phyloP scores from a whole-genome alignment of 2,888 invertebrate species.

The Metallyticus violacea region DNA sequence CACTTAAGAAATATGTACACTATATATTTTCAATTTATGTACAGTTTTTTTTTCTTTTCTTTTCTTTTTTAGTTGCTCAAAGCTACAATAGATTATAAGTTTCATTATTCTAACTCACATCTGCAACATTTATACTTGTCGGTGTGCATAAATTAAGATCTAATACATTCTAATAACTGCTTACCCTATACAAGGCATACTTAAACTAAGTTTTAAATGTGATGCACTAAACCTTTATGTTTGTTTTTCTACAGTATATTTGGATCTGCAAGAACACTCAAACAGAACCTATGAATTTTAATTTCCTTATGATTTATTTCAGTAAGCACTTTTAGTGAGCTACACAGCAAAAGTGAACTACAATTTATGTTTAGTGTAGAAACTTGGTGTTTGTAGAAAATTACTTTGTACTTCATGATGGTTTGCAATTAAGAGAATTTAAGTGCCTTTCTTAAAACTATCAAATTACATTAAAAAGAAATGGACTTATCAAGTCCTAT shows the following conservation, averaged over 20 bases:
- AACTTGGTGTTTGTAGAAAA: neutral
- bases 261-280: neutral
- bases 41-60: too few relatives aligned
- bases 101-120: neutral
- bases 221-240: neutral
- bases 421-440: neutral
- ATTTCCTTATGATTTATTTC: neutral
- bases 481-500: neutral
- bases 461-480: neutral
- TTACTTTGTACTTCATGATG: neutral
- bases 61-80: neutral
- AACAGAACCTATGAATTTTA: neutral
- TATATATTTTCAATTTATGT: neutral
- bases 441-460: neutral
- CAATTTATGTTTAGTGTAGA: too few relatives aligned
- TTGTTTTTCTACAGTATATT: neutral
- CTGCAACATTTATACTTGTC: neutral
- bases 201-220: neutral
- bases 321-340: neutral
- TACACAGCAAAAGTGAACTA: neutral
- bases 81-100: neutral
- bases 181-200: neutral
- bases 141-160: neutral
- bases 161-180: neutral
- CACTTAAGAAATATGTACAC: neutral